A percentile compares a stretch with the other conserved stretches of the same genome.
Evolutionary conservation across 2,888 invertebrate genomes (phyloP).

Genomic region (Drosophila helvetica): DNA sequence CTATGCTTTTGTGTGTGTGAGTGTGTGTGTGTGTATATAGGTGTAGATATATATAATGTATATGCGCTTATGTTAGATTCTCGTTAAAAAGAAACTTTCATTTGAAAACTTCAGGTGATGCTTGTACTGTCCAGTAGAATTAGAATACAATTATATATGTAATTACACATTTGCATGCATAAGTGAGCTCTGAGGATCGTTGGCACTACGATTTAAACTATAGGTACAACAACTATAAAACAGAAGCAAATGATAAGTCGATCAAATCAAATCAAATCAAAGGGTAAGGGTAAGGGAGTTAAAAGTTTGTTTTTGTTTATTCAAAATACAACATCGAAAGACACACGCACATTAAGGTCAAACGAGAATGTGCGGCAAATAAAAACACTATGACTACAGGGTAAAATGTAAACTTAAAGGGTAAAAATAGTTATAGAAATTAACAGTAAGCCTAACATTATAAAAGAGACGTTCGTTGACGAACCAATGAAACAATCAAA

Average conservation of each 20-base stretch:
- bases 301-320: constrained; percentile 59
- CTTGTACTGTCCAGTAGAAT: constrained; percentile 83
- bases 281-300: constrained; percentile 46
- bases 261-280: constrained; percentile 33
- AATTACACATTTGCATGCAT: constrained; percentile 28
- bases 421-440: constrained; percentile 32
- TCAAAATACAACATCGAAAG: constrained; percentile 66
- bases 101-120: constrained; percentile 84
- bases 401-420: constrained; percentile 23
- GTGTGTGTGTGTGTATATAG: constrained; percentile 33
- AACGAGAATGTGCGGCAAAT: constrained; percentile 30
- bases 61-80: constrained; percentile 66
- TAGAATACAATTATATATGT: constrained; percentile 46
- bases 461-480: constrained; percentile 30
- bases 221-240: constrained; percentile 27
- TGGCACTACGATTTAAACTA: constrained; percentile 42
- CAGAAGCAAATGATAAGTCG: constrained; percentile 4
- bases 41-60: constrained; percentile 48
- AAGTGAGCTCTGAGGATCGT: constrained; percentile 29
- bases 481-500: constrained; percentile 47
- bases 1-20: constrained; percentile 34
- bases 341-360: constrained; percentile 34
- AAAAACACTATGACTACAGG: constrained; percentile 47
- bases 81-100: constrained; percentile 80
- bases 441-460: constrained; percentile 40